These are phyloP conservation scores for Monarcha castaneiventris DNA, from an alignment of 2,113 vertebrate species.

Conservation along the genomic window DNA sequence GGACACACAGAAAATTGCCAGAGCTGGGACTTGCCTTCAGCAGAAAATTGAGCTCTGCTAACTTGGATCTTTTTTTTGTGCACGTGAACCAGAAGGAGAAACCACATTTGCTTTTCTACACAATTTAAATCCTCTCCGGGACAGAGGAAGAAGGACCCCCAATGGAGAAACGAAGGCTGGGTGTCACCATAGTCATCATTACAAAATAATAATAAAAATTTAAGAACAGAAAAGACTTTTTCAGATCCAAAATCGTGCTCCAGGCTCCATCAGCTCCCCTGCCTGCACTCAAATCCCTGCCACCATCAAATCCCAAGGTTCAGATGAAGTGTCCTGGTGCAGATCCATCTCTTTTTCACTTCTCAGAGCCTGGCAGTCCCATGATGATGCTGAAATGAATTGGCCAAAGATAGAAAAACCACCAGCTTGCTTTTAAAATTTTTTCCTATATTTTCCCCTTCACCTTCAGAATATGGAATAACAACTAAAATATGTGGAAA, in stretches of 20 bases:
- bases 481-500: background rate
- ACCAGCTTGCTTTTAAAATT: background rate
- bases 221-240: background rate
- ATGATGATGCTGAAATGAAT: background rate
- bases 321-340: background rate
- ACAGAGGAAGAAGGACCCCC: background rate
- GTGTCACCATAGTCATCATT: background rate
- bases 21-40: background rate
- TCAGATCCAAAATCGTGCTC: background rate
- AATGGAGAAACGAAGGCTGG: fast-evolving
- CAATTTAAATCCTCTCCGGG: background rate
- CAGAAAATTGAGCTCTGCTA: background rate
- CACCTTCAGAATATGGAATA: background rate
- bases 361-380: background rate
- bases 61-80: background rate
- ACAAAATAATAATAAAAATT: background rate
- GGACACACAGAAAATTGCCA: background rate
- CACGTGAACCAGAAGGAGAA: background rate
- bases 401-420: background rate
- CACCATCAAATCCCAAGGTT: background rate
- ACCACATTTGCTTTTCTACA: background rate
- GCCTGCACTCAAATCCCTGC: background rate
- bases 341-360: background rate
- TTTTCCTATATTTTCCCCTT: background rate
- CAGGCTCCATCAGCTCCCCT: background rate